Evolutionary conservation across 2,113 vertebrate genomes (phyloP).

Genomic region (Cinclus cinclus): DNA sequence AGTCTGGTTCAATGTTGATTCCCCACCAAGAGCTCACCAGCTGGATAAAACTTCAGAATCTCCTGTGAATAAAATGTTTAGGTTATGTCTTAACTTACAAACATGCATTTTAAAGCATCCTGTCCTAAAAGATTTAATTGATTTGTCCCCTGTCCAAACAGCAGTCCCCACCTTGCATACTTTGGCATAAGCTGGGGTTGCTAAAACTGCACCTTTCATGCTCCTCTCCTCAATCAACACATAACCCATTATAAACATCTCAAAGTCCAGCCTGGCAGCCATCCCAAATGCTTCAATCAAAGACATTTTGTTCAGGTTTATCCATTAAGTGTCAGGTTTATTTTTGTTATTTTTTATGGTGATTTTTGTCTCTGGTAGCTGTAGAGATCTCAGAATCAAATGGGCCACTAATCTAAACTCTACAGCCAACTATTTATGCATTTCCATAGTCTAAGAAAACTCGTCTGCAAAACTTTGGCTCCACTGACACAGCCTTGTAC

Average conservation of each 20-base stretch:
- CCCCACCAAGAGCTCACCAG: neutral
- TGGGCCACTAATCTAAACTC: neutral
- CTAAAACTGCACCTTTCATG: constrained; percentile 48
- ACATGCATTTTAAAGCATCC: constrained; percentile 57
- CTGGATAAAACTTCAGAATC: constrained; percentile 24
- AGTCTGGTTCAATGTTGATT: neutral
- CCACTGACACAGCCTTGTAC: neutral
- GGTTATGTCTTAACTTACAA: constrained; percentile 61
- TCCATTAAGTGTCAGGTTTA: constrained; percentile 53
- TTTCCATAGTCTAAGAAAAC: neutral
- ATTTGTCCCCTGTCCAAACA: constrained; percentile 53
- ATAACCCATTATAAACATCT: constrained; percentile 64
- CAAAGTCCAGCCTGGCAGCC: constrained; percentile 55
- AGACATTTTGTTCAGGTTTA: constrained; percentile 69
- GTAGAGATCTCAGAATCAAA: constrained; percentile 3
- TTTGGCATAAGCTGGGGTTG: constrained; percentile 8
- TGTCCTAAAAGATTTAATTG: constrained; percentile 55
- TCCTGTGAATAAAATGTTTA: constrained; percentile 48
- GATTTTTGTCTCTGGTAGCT: constrained; percentile 57
- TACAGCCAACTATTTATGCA: constrained; percentile 9
- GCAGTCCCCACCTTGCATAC: neutral
- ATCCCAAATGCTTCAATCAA: constrained; percentile 61
- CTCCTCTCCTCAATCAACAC: constrained; percentile 67
- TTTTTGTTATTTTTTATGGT: constrained; percentile 40
- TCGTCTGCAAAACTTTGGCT: neutral